Percentiles rank a stretch among this genome's conserved stretches.
phyloP scores from a whole-genome alignment of 2,888 invertebrate genomes.

The Baccha elongata region DNA sequence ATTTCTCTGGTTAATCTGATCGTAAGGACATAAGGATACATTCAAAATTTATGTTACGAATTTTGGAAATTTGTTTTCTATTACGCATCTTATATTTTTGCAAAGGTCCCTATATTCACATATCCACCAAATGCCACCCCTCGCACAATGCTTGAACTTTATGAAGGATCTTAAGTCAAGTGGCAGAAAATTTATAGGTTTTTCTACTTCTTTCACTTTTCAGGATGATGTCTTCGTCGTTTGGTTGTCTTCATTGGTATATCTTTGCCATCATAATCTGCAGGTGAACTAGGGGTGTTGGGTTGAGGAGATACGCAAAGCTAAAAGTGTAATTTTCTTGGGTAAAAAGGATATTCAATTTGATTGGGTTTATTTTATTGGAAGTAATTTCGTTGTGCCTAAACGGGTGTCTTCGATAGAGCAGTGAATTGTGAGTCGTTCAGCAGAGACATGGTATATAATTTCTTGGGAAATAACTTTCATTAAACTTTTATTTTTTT shows the following conservation, averaged over 20 bases:
- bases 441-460: constrained; percentile 44
- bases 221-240: constrained; percentile 49
- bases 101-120: background rate
- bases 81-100: constrained; percentile 11
- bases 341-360: constrained; percentile 69
- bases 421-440: constrained; percentile 28
- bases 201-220: constrained; percentile 16
- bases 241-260: constrained; percentile 53
- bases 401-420: constrained; percentile 33
- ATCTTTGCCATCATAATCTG: constrained; percentile 68
- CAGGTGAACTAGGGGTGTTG: constrained; percentile 19
- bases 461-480: constrained; percentile 54
- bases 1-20: constrained; percentile 71
- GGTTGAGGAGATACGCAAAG: background rate
- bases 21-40: constrained; percentile 69
- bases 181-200: constrained; percentile 70
- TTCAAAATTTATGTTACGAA: constrained; percentile 69
- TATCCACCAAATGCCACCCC: background rate
- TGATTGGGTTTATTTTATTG: constrained; percentile 69
- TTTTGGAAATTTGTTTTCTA: constrained; percentile 69
- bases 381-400: constrained; percentile 62
- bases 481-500: constrained; percentile 37
- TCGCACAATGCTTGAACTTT: constrained; percentile 63
- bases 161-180: constrained; percentile 72
- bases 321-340: background rate